Conservation (phyloP, 2,888 invertebrate genomes). For the Caenorhabditis plicata region DNA sequence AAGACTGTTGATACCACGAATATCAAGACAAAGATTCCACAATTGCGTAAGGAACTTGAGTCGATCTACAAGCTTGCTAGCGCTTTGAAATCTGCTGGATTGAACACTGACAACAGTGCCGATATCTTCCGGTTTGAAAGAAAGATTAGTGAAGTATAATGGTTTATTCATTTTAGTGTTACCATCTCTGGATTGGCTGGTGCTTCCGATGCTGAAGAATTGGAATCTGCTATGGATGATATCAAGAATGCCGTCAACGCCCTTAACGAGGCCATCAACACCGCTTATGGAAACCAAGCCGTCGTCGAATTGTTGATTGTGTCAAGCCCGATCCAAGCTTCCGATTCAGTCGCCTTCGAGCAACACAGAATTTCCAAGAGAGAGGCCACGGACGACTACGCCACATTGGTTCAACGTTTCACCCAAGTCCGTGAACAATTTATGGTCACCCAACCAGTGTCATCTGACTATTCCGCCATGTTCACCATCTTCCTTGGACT, state of each 20-base stretch:
- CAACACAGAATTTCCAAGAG: slow-evolving; percentile 35
- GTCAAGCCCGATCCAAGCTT: slow-evolving; percentile 11
- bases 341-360: slow-evolving; percentile 7
- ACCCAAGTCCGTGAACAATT: slow-evolving; percentile 11
- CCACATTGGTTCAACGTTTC: no score
- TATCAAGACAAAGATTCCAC: slow-evolving; percentile 35
- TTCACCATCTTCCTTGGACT: slow-evolving; percentile 62
- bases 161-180: slow-evolving; percentile 10
- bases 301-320: slow-evolving; percentile 39
- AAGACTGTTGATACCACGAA: slow-evolving; percentile 20
- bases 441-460: slow-evolving; percentile 44
- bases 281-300: slow-evolving; percentile 41
- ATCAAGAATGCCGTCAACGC: slow-evolving; percentile 28
- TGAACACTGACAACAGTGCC: slow-evolving; percentile 30
- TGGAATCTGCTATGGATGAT: slow-evolving; percentile 21
- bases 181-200: slow-evolving; percentile 29
- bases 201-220: slow-evolving; percentile 19
- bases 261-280: slow-evolving; percentile 27
- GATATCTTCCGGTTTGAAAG: slow-evolving; percentile 33
- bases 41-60: slow-evolving; percentile 31
- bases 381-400: slow-evolving; percentile 5
- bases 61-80: slow-evolving; percentile 33
- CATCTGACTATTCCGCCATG: slow-evolving; percentile 58
- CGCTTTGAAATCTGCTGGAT: slow-evolving; percentile 33
- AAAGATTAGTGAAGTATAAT: background rate